These are phyloP conservation scores for Odontesthes bonariensis DNA, from an alignment of 2,113 vertebrate species.

Conservation along the genomic window DNA sequence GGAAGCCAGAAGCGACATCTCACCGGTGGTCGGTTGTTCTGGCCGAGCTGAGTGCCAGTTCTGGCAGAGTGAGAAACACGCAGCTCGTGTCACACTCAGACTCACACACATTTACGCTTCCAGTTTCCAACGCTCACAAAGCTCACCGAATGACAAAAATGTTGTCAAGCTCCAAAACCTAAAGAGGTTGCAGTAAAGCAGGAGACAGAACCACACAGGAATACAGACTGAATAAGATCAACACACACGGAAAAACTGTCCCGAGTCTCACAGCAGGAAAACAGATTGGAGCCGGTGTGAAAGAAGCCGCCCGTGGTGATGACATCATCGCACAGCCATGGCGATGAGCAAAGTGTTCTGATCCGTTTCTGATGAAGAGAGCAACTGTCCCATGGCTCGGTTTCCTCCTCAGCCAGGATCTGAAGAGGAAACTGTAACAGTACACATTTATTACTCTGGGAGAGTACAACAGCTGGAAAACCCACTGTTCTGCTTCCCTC, in stretches of 20 bases:
- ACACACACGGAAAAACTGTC: neutral
- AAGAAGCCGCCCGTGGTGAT: conserved; percentile 13
- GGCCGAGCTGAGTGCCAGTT: conserved; percentile 24
- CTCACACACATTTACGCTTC: neutral
- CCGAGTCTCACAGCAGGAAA: conserved; percentile 17
- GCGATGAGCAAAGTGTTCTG: conserved; percentile 34
- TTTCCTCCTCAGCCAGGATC: neutral
- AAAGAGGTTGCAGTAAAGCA: neutral
- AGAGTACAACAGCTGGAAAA: too few species aligned
- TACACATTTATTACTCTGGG: neutral
- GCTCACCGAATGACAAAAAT: neutral
- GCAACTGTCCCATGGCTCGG: conserved; percentile 25
- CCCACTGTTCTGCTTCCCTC: too few species aligned
- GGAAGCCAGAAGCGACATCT: conserved; percentile 50
- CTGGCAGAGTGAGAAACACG: conserved; percentile 34
- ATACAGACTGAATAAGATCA: neutral
- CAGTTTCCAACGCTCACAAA: neutral
- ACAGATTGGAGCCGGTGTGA: conserved; percentile 62
- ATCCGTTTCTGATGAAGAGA: conserved; percentile 41
- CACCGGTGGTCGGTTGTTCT: conserved; percentile 30
- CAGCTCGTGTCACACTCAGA: conserved; percentile 25
- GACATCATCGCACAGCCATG: conserved; percentile 40
- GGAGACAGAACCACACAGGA: neutral
- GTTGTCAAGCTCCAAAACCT: neutral
- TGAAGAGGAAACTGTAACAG: conserved; percentile 9